phyloP scores from a whole-genome alignment of 2,888 invertebrate genomes.

The Bombylius discolor region DNA sequence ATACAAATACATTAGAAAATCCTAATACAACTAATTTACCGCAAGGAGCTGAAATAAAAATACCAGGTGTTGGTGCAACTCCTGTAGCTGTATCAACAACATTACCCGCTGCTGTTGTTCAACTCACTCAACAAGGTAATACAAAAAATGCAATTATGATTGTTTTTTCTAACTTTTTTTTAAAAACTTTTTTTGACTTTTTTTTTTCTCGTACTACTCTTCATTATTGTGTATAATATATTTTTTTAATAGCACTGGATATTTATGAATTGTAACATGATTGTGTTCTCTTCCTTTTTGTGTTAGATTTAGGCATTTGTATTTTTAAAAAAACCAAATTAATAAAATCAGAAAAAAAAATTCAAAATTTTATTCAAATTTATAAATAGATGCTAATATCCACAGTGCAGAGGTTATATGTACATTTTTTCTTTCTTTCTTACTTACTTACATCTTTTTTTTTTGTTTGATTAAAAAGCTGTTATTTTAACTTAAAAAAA shows the following conservation, averaged over 20 bases:
- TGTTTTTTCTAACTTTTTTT: background rate
- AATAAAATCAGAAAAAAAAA: background rate
- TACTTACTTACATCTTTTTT: no score
- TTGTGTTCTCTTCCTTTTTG: background rate
- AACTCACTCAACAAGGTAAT: constrained; percentile 46
- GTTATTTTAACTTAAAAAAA: background rate
- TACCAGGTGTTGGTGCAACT: constrained; percentile 44
- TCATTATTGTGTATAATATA: background rate
- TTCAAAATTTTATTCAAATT: background rate
- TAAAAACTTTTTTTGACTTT: background rate
- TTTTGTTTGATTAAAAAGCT: no score
- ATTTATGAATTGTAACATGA: background rate
- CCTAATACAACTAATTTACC: constrained; percentile 18
- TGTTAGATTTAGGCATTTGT: background rate
- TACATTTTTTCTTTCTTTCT: no score
- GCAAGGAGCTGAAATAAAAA: constrained; percentile 45
- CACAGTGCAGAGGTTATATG: background rate
- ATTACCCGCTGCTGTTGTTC: constrained; percentile 48
- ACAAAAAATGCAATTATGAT: background rate
- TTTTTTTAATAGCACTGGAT: background rate
- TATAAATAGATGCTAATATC: background rate
- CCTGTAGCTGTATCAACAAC: constrained; percentile 48
- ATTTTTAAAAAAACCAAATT: background rate
- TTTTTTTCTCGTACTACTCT: background rate
- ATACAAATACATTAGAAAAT: background rate